These are phyloP conservation scores for Oxyteleia sp. DNA, from an alignment of 2,888 invertebrate species.

Conservation along the genomic window DNA sequence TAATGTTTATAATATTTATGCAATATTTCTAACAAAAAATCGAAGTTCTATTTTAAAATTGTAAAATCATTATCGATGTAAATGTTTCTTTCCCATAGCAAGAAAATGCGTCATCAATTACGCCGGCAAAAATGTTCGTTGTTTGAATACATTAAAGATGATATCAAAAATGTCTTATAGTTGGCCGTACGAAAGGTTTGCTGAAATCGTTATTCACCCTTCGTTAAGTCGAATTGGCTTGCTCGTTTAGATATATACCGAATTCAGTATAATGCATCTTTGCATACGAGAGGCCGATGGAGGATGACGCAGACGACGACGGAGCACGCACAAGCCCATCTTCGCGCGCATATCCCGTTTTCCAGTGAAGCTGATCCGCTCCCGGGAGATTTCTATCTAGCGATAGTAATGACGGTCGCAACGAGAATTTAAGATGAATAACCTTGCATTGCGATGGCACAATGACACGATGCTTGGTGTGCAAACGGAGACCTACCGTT, in stretches of 20 bases:
- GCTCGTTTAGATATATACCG: conserved; percentile 73
- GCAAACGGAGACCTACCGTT: conserved; percentile 85
- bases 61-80: conserved; percentile 42
- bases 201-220: conserved; percentile 72
- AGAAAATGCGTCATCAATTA: conserved; percentile 60
- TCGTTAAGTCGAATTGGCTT: conserved; percentile 70
- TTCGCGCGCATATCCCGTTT: conserved; percentile 74
- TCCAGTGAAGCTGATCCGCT: conserved; percentile 72
- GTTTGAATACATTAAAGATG: conserved; percentile 69
- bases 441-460: conserved; percentile 87
- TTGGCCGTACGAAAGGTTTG: conserved; percentile 63
- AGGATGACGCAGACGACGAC: conserved; percentile 63
- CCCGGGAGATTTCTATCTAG: conserved; percentile 84
- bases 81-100: conserved; percentile 26
- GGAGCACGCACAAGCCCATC: conserved; percentile 72
- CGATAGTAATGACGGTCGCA: conserved; percentile 86
- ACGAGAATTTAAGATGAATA: conserved; percentile 87
- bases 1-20: too few relatives aligned
- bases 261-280: conserved; percentile 71
- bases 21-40: too few relatives aligned
- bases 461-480: conserved; percentile 85
- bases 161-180: conserved; percentile 69
- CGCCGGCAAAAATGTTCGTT: conserved; percentile 38
- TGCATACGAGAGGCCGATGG: conserved; percentile 66
- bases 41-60: background rate